Evolutionary conservation across 2,113 vertebrate species (phyloP), one percentile per base, ranked within the genome.

Genomic region (Morphnarchus princeps): DNA sequence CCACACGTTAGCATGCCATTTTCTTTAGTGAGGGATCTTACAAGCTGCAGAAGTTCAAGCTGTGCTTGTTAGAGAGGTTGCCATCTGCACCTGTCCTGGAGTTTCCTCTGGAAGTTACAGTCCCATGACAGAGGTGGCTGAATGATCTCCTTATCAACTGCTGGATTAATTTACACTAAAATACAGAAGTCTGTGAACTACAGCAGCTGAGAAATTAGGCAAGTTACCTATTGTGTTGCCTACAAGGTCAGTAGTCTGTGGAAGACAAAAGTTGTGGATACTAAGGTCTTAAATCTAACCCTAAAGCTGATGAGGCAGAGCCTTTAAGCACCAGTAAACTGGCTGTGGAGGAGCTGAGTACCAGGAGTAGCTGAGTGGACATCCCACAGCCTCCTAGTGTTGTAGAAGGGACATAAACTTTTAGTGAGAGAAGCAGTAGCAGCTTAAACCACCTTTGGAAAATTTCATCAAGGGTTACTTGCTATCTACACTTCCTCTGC

Each of bases 1-100:
- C 20, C 32, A 29, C 20, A 8, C 0, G 1, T 16, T 84, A 77
- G 24, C 19, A 0, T 16, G 54, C 13, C 5, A 1, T 29, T 45
- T 59, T 28, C 77, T 70, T 55, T 66, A 49, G 29, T 21, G 70
- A 52, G 16, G 24, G n/a, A 10, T 76, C 50, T 45, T 6, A 17
- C 2, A 58, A 69, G 34, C 42, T 87, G 54, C 11, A 67, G 74
- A 45, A 1, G 11, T 65, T 13, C 38, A 5, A n/a, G 29, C 2
- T 76, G 62, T 52, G 71, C 26, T 61, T 16, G 2, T 20, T 4
- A 11, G 32, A 73, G 69, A n/a, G 63, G 32, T 66, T 89, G 19
- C n/a, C 5, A 1, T 7, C 69, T 73, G 67, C 17, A 32, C 5
- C 29, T 42, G 11, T 50, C 73, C 70, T 61, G 61, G 28, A 8